Percentiles rank a stretch among this genome's conserved stretches.
phyloP scores from a whole-genome alignment of 1,140 invertebrate species.

The Gonatopus flavifemur region DNA sequence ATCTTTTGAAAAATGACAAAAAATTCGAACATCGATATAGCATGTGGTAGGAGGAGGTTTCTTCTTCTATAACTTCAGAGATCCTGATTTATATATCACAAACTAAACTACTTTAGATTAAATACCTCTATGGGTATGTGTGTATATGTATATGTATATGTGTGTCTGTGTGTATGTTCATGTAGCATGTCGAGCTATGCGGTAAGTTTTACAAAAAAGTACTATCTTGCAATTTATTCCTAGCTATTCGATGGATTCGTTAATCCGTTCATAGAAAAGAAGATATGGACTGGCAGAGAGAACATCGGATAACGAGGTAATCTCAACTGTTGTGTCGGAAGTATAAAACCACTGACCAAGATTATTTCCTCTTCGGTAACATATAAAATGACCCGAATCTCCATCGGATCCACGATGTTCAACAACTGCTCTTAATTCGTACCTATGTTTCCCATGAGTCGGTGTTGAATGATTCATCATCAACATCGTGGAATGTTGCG shows the following conservation, averaged over 20 bases:
- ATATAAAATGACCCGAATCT: slow-evolving; percentile 88
- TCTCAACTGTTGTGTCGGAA: slow-evolving; percentile 52
- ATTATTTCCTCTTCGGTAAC: slow-evolving; percentile 74
- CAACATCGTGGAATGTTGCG: slow-evolving; percentile 32
- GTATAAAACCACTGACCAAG: slow-evolving; percentile 49
- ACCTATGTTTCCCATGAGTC: slow-evolving; percentile 56
- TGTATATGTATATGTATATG: too few relatives aligned
- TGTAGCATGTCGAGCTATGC: too few relatives aligned
- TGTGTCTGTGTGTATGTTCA: too few relatives aligned
- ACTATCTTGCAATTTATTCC: slow-evolving; percentile 32
- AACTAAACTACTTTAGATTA: too few relatives aligned
- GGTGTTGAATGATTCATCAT: slow-evolving; percentile 27
- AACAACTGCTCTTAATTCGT: slow-evolving; percentile 81
- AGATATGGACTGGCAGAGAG: slow-evolving; percentile 52
- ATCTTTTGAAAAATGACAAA: too few relatives aligned
- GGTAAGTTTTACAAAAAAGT: too few relatives aligned
- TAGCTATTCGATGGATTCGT: slow-evolving; percentile 21
- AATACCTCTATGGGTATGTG: too few relatives aligned
- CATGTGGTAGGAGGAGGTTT: too few relatives aligned
- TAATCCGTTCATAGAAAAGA: slow-evolving; percentile 52
- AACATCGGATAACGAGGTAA: slow-evolving; percentile 44
- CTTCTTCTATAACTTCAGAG: too few relatives aligned
- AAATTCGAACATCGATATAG: too few relatives aligned
- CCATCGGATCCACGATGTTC: slow-evolving; percentile 86
- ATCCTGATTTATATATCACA: too few relatives aligned